These are phyloP conservation scores for Selene dorsalis DNA, from an alignment of 2,797 vertebrate species.

Conservation along the genomic window DNA sequence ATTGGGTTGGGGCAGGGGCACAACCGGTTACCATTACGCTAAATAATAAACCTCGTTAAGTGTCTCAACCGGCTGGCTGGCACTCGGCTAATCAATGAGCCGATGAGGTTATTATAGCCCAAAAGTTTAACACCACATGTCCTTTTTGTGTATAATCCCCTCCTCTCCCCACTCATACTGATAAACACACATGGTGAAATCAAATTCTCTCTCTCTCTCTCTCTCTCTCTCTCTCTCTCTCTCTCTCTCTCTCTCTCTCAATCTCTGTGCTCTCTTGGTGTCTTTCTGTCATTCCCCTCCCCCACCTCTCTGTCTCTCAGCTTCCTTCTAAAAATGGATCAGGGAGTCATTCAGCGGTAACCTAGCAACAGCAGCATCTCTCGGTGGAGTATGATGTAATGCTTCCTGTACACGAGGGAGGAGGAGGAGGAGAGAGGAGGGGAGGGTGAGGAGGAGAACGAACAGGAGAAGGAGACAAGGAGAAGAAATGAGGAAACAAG, in stretches of 20 bases:
- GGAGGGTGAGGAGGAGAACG: background rate
- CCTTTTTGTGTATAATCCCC: too few species aligned
- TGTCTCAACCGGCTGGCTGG: too few species aligned
- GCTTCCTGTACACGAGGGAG: conserved; percentile 61
- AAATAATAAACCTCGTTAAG: too few species aligned
- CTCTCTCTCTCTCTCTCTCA: background rate
- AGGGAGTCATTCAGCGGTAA: conserved; percentile 77
- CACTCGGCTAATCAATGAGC: too few species aligned
- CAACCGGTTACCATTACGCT: too few species aligned
- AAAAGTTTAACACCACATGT: too few species aligned
- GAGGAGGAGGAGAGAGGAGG: background rate
- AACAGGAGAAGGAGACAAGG: background rate
- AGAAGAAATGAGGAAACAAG: background rate
- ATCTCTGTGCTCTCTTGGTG: background rate
- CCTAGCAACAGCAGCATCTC: conserved; percentile 86
- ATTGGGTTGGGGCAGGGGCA: too few species aligned
- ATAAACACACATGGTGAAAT: too few species aligned
- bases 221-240: background rate
- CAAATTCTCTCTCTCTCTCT: too few species aligned
- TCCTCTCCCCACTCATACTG: too few species aligned
- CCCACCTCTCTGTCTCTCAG: conserved; percentile 50
- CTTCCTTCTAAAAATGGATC: conserved; percentile 79
- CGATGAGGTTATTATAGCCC: too few species aligned
- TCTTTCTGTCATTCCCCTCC: conserved; percentile 42
- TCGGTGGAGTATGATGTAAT: conserved; percentile 79